These are phyloP conservation scores for Morpho achilles DNA, from an alignment of 2,888 invertebrate genomes.

Conservation along the genomic window DNA sequence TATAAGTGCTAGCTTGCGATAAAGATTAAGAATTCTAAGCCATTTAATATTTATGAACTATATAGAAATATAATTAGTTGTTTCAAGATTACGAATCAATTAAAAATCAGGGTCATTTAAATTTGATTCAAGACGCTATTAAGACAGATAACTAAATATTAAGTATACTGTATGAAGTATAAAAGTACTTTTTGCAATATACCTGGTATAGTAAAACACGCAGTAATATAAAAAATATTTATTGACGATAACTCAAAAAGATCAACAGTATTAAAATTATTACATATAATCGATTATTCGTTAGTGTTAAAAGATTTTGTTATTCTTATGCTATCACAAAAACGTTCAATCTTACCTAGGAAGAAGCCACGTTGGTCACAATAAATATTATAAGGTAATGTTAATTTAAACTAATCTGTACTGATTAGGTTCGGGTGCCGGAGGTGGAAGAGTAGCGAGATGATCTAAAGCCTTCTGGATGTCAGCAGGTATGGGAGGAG, in stretches of 20 bases:
- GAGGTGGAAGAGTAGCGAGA: conserved; percentile 81
- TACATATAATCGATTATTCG: no score
- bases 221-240: conserved; percentile 1
- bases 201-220: not conserved
- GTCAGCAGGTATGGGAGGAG: conserved; percentile 84
- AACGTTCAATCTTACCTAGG: not conserved
- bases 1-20: no score
- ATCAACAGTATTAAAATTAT: not conserved
- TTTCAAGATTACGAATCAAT: no score
- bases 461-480: conserved; percentile 83
- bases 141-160: no score
- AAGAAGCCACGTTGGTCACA: conserved; percentile 6
- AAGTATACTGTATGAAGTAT: no score
- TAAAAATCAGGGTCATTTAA: no score
- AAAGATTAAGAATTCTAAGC: no score
- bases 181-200: no score
- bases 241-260: not conserved
- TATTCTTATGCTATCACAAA: not conserved
- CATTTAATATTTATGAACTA: no score
- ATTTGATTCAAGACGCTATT: no score
- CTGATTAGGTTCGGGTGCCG: conserved; percentile 40
- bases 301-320: no score
- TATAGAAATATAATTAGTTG: no score
- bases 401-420: conserved; percentile 14
- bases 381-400: conserved; percentile 3